Base-by-base conservation (phyloP, 2,888 invertebrate species). In the Ceramica pisi region DNA sequence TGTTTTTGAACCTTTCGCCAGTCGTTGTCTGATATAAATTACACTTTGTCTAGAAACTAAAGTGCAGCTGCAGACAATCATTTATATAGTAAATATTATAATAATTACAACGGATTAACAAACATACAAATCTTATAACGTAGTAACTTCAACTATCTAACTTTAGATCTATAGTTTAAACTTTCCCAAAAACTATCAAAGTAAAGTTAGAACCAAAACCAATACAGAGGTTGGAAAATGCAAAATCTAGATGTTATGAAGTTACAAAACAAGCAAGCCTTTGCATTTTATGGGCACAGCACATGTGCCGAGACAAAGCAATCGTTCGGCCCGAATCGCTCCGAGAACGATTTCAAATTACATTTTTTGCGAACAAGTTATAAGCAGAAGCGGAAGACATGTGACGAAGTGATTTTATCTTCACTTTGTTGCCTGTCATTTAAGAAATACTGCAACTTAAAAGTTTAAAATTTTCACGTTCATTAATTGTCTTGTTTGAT, bases 311-410 rank as follows among this genome's bases (percentile, higher is more conserved):
- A 86, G 87, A 86, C 87, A 87, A 84, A 87, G 87, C 84, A 82
- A 84, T 82, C 77, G 80, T 70, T 75, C 71, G 78, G 71, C 78
- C 75, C 80, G 79, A 87, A 87, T 87, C 84, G 83, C 71, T 85
- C 67, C 80, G 86, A 83, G 82, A 87, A 87, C 87, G 87, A 87
- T 88, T 87, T 87, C 81, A 81, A 86, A 88, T 88, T 85, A 84
- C 84, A 80, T 83, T 84, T 81, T 75, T 79, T 73, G 31, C 31
- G 64, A 46, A 68, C 71, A 78, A 75, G 76, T 46, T 50, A 9
- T 16, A 60, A 31, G 71, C 60, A 66, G 6, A 23, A 78, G 80
- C 85, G 76, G 53, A 6, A 1, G 12, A n/a, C 23, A n/a, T 19
- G 14, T 41, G 5, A 50, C 16, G 16, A 7, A 19, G 46, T 46